A percentile compares a stretch with the other conserved stretches of the same genome.
Evolutionary conservation across 2,888 invertebrate species (phyloP).

Genomic region (Monochamus alternatus): DNA sequence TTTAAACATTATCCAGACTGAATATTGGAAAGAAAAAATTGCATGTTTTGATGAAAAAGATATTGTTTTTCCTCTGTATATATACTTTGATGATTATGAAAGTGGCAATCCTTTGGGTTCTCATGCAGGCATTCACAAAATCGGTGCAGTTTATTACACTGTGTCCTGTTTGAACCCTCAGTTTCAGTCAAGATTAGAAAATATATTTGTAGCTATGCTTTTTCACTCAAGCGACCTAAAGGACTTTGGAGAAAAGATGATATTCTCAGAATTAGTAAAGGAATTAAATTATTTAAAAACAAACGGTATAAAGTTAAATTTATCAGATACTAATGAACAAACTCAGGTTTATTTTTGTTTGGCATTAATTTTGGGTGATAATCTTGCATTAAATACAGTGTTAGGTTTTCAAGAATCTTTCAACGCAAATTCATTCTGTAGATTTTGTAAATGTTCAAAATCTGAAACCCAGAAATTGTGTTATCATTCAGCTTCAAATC

Average conservation of each 20-base stretch:
- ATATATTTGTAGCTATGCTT: slow-evolving; percentile 38
- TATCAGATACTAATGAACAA: too few relatives aligned
- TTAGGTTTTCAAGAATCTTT: slow-evolving; percentile 39
- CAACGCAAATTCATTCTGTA: slow-evolving; percentile 30
- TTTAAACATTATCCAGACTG: slow-evolving; percentile 31
- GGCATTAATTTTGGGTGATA: slow-evolving; percentile 43
- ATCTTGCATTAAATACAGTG: slow-evolving; percentile 39
- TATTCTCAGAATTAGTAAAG: slow-evolving; percentile 31
- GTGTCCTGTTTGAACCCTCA: slow-evolving; percentile 43
- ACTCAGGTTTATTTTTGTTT: slow-evolving; percentile 34
- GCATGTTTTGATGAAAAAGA: background rate
- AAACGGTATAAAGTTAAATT: too few relatives aligned
- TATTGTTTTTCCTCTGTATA: slow-evolving; percentile 22
- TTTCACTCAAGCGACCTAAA: slow-evolving; percentile 40
- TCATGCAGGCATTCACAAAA: slow-evolving; percentile 35
- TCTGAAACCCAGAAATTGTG: slow-evolving; percentile 20
- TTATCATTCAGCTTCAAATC: slow-evolving; percentile 6
- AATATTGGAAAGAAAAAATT: slow-evolving; percentile 32
- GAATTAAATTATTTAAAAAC: slow-evolving; percentile 33
- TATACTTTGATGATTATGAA: slow-evolving; percentile 56
- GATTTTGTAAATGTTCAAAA: slow-evolving; percentile 34
- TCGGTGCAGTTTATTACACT: slow-evolving; percentile 54
- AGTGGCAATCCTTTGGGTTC: slow-evolving; percentile 52
- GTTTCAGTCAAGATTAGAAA: slow-evolving; percentile 31
- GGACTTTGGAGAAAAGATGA: slow-evolving; percentile 35